Percentiles rank a stretch among this genome's conserved stretches.
phyloP scores from a whole-genome alignment of 2,888 invertebrate genomes.

The Tetragonisca angustula region DNA sequence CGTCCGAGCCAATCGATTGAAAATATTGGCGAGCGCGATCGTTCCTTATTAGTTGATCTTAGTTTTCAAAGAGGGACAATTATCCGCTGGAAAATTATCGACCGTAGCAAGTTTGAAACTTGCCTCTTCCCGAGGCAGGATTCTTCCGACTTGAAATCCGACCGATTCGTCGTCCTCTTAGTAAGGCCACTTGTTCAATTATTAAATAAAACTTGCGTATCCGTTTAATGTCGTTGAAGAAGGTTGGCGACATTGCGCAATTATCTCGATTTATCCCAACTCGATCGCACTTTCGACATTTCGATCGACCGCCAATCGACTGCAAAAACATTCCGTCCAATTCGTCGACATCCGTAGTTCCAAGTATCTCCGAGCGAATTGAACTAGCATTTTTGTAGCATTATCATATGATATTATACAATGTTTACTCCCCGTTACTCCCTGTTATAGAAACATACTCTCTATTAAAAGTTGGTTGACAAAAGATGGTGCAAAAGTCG shows the following conservation, averaged over 20 bases:
- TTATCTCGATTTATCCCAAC: background rate
- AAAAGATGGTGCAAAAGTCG: background rate
- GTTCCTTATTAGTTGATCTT: constrained; percentile 14
- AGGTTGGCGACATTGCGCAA: too few species aligned
- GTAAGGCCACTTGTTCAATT: background rate
- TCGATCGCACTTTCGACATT: background rate
- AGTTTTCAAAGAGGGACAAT: background rate
- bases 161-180: background rate
- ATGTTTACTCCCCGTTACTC: too few species aligned
- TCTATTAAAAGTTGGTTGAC: background rate
- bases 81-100: constrained; percentile 19
- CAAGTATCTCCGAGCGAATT: background rate
- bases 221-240: background rate
- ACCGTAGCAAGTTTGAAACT: constrained; percentile 5
- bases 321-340: background rate
- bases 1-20: constrained; percentile 61
- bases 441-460: background rate
- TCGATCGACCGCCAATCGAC: background rate
- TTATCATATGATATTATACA: background rate
- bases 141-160: background rate
- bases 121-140: background rate
- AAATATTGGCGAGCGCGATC: constrained; percentile 32
- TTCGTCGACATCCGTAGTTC: background rate
- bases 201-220: background rate
- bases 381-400: background rate